phyloP scores from a whole-genome alignment of 2,797 vertebrate genomes.

The Neosilurus mollespiculum region DNA sequence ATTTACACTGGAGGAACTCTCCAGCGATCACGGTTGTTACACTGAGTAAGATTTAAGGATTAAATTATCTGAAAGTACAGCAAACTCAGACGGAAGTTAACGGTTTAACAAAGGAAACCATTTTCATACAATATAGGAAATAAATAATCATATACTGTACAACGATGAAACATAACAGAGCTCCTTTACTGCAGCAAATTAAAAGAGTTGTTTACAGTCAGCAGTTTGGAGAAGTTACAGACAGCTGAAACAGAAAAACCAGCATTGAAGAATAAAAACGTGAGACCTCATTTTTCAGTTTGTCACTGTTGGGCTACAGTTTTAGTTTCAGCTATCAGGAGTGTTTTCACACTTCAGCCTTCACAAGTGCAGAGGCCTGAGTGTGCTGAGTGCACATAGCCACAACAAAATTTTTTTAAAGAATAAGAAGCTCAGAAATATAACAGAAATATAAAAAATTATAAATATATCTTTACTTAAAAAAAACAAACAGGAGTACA shows the following conservation, averaged over 20 bases:
- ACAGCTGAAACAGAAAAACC: neutral
- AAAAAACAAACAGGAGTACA: neutral
- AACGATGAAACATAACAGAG: neutral
- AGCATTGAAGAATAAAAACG: too few relatives aligned
- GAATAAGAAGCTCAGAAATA: neutral
- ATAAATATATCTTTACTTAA: too few relatives aligned
- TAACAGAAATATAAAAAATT: neutral
- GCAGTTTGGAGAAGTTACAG: neutral
- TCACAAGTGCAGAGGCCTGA: neutral
- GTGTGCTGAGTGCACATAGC: neutral
- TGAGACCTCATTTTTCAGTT: neutral
- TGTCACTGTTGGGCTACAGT: neutral
- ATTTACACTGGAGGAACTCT: neutral
- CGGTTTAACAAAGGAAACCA: neutral
- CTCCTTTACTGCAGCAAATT: neutral
- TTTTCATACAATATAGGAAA: neutral
- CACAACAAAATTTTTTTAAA: neutral
- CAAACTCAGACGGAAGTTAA: neutral
- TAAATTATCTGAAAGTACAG: neutral
- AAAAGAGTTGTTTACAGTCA: neutral
- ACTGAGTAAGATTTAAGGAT: neutral
- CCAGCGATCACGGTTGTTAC: neutral
- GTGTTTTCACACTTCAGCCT: neutral
- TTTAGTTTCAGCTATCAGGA: neutral
- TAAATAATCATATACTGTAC: neutral